Conservation (phyloP, 1,140 invertebrate genomes). For the Diorhabda sublineata region DNA sequence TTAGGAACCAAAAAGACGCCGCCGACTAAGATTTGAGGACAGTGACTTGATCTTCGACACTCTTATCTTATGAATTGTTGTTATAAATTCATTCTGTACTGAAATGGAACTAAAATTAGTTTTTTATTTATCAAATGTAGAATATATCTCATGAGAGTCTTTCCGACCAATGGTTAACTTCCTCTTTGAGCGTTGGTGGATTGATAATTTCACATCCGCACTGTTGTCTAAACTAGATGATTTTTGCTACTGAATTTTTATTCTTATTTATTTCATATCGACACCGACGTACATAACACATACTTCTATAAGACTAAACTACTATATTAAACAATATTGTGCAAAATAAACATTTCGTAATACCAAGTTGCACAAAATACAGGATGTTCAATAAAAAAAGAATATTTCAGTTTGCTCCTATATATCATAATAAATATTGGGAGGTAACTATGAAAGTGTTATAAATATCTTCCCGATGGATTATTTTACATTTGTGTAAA, state of each 20-base stretch:
- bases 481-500: too few species aligned
- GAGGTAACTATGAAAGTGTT: too few species aligned
- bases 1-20: slow-evolving; percentile 13
- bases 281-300: background rate
- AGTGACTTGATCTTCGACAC: slow-evolving; percentile 33
- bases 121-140: slow-evolving; percentile 23
- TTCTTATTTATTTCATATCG: background rate
- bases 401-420: background rate
- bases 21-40: slow-evolving; percentile 23
- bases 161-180: slow-evolving; percentile 35
- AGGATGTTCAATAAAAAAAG: background rate
- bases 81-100: slow-evolving; percentile 22
- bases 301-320: too few species aligned
- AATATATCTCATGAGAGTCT: slow-evolving; percentile 23
- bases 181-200: slow-evolving; percentile 26
- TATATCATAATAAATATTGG: too few species aligned
- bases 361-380: background rate
- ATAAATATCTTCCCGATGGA: too few species aligned
- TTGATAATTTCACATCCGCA: slow-evolving; percentile 37
- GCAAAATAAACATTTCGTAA: too few species aligned
- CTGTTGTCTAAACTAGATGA: slow-evolving; percentile 2
- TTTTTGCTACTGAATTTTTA: slow-evolving; percentile 4
- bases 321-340: too few species aligned
- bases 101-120: slow-evolving; percentile 11
- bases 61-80: slow-evolving; percentile 24